Percentiles rank a stretch among this genome's conserved stretches.
Evolutionary conservation across 2,888 invertebrate species (phyloP).

Genomic region (Chrysolina haemoptera): DNA sequence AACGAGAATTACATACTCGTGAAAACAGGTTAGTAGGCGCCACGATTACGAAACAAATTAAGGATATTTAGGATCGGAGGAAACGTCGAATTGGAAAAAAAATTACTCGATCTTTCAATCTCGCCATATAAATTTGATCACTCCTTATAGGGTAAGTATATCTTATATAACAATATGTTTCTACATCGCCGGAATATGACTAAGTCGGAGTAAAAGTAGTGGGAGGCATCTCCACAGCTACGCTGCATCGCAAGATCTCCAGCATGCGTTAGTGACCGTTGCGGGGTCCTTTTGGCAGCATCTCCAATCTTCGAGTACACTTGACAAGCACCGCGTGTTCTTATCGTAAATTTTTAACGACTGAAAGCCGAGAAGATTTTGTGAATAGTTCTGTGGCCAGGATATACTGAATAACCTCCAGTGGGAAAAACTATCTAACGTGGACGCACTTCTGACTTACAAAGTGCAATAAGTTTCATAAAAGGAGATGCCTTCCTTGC

Average conservation of each 20-base stretch:
- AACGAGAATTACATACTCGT: slow-evolving; percentile 16
- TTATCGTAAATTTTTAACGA: slow-evolving; percentile 1
- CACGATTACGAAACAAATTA: slow-evolving; percentile 18
- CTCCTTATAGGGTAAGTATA: slow-evolving; percentile 19
- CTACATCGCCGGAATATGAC: slow-evolving; percentile 13
- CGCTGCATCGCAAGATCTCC: slow-evolving; percentile 6
- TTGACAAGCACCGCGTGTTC: not conserved
- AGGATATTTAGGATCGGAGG: slow-evolving; percentile 3
- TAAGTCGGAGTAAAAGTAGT: not conserved
- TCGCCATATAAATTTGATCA: slow-evolving; percentile 17
- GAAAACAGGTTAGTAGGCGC: slow-evolving; percentile 22
- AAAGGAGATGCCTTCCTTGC: slow-evolving; percentile 8
- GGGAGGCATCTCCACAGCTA: slow-evolving; percentile 11
- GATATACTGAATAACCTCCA: not conserved
- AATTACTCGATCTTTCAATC: slow-evolving; percentile 11
- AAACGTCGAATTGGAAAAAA: slow-evolving; percentile 1
- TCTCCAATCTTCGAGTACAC: not conserved
- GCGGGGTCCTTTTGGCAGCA: slow-evolving; percentile 2
- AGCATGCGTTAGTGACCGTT: not conserved
- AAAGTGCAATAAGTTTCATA: slow-evolving; percentile 10
- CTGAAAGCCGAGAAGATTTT: not conserved
- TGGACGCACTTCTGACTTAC: slow-evolving; percentile 7
- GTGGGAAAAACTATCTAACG: not conserved
- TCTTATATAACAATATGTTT: slow-evolving; percentile 13
- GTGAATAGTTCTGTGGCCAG: slow-evolving; percentile 11